Evolutionary conservation across 2,797 vertebrate genomes (phyloP), one percentile per base, ranked within the genome.

Genomic region (Eremophila alpestris): DNA sequence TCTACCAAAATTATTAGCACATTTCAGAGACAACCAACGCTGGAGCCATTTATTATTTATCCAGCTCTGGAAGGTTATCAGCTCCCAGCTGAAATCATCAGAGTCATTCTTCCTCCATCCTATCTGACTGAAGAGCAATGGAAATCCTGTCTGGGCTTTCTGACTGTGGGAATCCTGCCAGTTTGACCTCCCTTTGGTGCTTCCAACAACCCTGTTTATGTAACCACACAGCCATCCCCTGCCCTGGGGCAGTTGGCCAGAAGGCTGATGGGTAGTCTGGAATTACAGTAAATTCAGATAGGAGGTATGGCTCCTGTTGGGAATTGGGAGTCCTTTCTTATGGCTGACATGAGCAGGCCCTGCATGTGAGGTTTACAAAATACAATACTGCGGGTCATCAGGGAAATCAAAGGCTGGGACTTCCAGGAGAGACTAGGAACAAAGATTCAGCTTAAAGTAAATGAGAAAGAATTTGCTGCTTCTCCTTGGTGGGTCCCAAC

Each of bases 201-300:
- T 89, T 94, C 83, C 85, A 86, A 67, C 76, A 81, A 13, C 77
- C 65, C 65, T 86, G 40, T 83, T 94, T 88, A 30, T 56, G 41
- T 49, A 94, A 80, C 69, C 70, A 83, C 45, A 74, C 20, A 94
- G 70, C 63, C 48, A 49, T 70, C 51, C 45, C 82, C 73, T 92
- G 62, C 51, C 67, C 84, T 79, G 41, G 76, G 58, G 87, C 85
- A 82, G 41, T 0, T 88, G 74, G 74, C 87, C 77, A 84, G 85
- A 63, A 87, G 70, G 56, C 52, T 79, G 84, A 91, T 75, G 74
- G 29, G 18, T 86, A 83, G 48, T 73, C 70, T 91, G 71, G 65
- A 93, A 52, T 88, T 90, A 91, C 87, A 90, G 85, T 83, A 93
- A 95, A 59, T 73, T 90, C 95, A 52, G 51, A 59, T 65, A 38